phyloP scores from a whole-genome alignment of 37 sponge, comb jelly and placozoan species.

The Mnemiopsis leidyi region DNA sequence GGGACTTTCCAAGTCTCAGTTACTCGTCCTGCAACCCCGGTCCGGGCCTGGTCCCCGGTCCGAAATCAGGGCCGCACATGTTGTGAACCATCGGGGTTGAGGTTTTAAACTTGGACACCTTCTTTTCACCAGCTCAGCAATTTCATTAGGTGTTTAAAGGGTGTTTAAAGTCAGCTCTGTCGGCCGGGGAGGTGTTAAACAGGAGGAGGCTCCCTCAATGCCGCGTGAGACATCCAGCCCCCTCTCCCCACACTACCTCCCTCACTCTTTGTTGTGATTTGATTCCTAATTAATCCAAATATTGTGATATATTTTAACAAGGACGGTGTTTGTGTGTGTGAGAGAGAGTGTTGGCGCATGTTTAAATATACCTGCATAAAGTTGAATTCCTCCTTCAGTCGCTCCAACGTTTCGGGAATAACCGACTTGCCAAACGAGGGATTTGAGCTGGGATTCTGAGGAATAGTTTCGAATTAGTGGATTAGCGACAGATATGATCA shows the following conservation, averaged over 20 bases:
- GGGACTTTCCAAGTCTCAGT: no score
- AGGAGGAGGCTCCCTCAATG: neutral
- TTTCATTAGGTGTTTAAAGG: neutral
- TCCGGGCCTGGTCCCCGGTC: neutral
- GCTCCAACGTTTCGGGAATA: conserved; percentile 16
- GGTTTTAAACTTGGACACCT: neutral
- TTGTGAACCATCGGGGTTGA: neutral
- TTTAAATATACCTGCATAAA: conserved; percentile 12
- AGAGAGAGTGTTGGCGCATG: no score
- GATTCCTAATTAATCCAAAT: neutral
- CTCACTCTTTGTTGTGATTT: neutral
- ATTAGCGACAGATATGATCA: neutral
- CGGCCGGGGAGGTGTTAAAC: neutral
- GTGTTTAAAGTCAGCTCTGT: neutral
- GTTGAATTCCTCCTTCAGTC: conserved; percentile 40
- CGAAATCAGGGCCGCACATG: neutral
- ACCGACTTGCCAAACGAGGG: conserved; percentile 5
- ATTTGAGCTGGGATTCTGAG: conserved; percentile 19
- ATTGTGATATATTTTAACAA: neutral
- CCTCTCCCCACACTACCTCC: neutral
- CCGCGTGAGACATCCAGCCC: neutral
- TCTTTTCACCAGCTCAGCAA: neutral
- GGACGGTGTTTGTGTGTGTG: no score
- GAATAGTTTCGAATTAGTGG: neutral
- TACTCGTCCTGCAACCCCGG: no score